Conservation (phyloP, 92 coral and sea anemone species). For the Blastomussa wellsi region DNA sequence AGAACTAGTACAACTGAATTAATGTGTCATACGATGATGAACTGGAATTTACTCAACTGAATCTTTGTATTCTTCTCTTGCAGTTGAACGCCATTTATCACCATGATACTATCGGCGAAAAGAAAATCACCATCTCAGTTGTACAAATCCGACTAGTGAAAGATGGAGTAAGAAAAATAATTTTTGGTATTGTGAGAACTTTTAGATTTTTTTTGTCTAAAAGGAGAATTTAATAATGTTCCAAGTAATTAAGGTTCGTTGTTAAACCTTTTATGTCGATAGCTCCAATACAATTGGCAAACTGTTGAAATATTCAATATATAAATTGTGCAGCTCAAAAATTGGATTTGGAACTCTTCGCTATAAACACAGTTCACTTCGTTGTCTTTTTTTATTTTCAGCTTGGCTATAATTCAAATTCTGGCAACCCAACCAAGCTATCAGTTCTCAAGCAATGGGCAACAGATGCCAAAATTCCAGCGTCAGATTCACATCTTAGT, state of each 20-base stretch:
- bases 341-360: neutral
- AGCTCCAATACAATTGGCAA: neutral
- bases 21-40: no score
- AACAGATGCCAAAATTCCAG: constrained; percentile 18
- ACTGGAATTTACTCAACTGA: no score
- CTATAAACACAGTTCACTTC: neutral
- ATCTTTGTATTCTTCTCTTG: neutral
- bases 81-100: constrained; percentile 72
- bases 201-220: no score
- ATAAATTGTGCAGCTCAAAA: neutral
- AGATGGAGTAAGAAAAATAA: constrained; percentile 51
- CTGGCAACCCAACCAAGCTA: constrained; percentile 8
- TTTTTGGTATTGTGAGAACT: no score
- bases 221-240: no score
- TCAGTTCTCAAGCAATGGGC: constrained; percentile 12
- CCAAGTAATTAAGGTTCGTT: neutral
- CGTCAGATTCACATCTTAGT: constrained; percentile 40
- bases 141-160: constrained; percentile 57
- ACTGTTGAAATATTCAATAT: neutral
- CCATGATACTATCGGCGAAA: constrained; percentile 65
- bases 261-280: neutral
- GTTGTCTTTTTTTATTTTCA: constrained; percentile 6
- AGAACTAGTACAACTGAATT: no score
- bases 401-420: constrained; percentile 53
- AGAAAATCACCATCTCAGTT: constrained; percentile 64